Conservation (phyloP, 2,888 invertebrate genomes). For the Sinelater perroti region DNA sequence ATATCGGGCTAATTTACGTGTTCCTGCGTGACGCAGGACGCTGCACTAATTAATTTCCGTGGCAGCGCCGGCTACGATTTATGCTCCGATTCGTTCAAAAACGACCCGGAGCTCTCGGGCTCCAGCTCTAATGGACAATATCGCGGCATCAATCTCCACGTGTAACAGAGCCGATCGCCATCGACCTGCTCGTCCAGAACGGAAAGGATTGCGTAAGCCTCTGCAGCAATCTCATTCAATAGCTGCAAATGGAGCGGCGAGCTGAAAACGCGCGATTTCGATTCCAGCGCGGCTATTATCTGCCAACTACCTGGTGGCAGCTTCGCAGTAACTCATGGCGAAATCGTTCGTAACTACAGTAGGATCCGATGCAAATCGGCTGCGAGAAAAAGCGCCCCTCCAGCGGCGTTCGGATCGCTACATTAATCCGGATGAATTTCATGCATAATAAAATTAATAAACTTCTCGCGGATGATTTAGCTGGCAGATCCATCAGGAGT, state of each 20-base stretch:
- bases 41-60: too few species aligned
- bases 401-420: not conserved
- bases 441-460: conserved; percentile 17
- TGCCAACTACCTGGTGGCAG: conserved; percentile 14
- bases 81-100: too few species aligned
- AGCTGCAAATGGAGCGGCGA: conserved; percentile 5
- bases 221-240: conserved; percentile 4
- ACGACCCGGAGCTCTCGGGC: too few species aligned
- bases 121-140: conserved; percentile 9
- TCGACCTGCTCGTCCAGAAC: not conserved
- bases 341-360: conserved; percentile 16
- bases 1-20: too few species aligned
- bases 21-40: too few species aligned
- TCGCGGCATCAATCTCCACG: conserved; percentile 15
- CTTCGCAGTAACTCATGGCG: conserved; percentile 8
- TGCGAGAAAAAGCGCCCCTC: not conserved
- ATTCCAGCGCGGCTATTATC: conserved; percentile 17
- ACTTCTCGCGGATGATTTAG: not conserved
- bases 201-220: conserved; percentile 14
- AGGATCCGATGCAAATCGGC: conserved; percentile 9
- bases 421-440: not conserved
- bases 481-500: not conserved
- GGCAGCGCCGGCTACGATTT: too few species aligned
- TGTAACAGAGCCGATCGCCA: conserved; percentile 16
- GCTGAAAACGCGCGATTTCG: conserved; percentile 18